Evolutionary conservation across 2,888 invertebrate genomes (phyloP).

Genomic region (Tachina lurida): DNA sequence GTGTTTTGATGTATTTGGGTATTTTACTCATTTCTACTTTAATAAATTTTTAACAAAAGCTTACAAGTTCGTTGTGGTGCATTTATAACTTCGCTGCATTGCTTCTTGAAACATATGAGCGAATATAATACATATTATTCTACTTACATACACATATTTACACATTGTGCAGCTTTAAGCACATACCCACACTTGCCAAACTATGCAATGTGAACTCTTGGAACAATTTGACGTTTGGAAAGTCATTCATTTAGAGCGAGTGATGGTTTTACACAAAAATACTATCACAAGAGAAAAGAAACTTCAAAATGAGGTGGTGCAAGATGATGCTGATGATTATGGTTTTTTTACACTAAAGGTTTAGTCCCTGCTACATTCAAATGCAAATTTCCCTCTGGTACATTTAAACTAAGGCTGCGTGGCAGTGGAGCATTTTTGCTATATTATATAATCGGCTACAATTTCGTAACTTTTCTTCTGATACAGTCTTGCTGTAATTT

Average conservation of each 20-base stretch:
- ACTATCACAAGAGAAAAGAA: slow-evolving; percentile 27
- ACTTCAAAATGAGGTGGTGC: slow-evolving; percentile 31
- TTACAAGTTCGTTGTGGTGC: slow-evolving; percentile 15
- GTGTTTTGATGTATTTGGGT: slow-evolving; percentile 19
- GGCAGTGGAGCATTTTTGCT: too few species aligned
- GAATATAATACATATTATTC: slow-evolving; percentile 27
- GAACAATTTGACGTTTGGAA: slow-evolving; percentile 68
- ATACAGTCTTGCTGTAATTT: too few species aligned
- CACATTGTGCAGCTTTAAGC: neutral
- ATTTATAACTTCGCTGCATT: neutral
- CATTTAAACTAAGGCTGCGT: accelerated
- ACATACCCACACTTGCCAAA: slow-evolving; percentile 32
- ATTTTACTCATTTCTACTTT: neutral
- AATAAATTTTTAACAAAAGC: slow-evolving; percentile 13
- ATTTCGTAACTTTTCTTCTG: too few species aligned
- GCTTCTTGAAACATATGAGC: neutral
- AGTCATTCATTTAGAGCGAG: slow-evolving; percentile 65
- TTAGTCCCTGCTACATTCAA: too few species aligned
- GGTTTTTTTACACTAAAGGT: neutral
- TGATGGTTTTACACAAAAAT: slow-evolving; percentile 60
- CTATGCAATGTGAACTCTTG: slow-evolving; percentile 54
- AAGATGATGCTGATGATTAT: slow-evolving; percentile 20
- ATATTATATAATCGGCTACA: too few species aligned
- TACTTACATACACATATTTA: neutral
- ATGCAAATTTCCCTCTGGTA: too few species aligned